These are phyloP conservation scores for Proisotoma minuta DNA, from an alignment of 2,888 invertebrate species.

Conservation along the genomic window DNA sequence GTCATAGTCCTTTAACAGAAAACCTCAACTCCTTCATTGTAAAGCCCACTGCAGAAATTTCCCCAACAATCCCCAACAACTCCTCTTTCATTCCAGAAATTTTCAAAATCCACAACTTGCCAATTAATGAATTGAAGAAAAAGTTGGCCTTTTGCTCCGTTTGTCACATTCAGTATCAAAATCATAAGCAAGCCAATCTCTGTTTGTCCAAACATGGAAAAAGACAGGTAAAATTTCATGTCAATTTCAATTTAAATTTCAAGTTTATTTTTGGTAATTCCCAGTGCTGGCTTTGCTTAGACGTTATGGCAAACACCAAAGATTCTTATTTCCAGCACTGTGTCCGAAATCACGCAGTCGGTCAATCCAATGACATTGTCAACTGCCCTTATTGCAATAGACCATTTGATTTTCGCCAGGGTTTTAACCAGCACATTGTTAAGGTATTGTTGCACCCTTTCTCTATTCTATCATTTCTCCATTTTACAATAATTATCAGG, in stretches of 20 bases:
- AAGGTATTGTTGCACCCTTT: no score
- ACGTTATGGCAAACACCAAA: conserved; percentile 19
- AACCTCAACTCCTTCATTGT: no score
- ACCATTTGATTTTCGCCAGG: conserved; percentile 27
- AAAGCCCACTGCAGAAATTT: background rate
- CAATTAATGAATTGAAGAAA: conserved; percentile 16
- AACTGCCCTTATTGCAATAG: conserved; percentile 23
- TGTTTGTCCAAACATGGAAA: conserved; percentile 24
- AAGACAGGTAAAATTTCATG: no score
- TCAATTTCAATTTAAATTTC: no score
- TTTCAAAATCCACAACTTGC: conserved; percentile 18
- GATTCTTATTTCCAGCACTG: conserved; percentile 21
- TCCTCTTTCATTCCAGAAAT: background rate
- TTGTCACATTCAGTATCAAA: conserved; percentile 16
- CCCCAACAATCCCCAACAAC: background rate
- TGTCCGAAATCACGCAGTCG: conserved; percentile 11
- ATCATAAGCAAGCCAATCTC: conserved; percentile 21
- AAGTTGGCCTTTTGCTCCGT: conserved; percentile 23
- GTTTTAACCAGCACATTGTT: conserved; percentile 28
- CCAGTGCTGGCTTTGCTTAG: conserved; percentile 26
- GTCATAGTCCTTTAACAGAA: background rate
- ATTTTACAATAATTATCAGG: no score
- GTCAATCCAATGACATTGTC: background rate
- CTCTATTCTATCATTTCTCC: no score
- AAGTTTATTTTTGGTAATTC: no score